Conservation (phyloP, 2,797 vertebrate genomes). For the Halcyon chelicuti region DNA sequence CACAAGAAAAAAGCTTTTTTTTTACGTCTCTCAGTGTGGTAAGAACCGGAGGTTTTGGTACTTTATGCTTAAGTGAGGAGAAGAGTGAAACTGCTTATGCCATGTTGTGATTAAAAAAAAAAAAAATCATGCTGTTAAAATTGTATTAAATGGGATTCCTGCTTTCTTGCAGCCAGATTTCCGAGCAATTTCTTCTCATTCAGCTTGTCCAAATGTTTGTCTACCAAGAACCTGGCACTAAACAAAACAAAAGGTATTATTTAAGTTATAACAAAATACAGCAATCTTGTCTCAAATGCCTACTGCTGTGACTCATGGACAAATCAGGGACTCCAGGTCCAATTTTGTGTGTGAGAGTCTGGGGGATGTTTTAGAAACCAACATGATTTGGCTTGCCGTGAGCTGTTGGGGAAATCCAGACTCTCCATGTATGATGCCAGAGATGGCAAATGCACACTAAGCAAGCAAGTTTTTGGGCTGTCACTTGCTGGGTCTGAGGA, state of each 20-base stretch:
- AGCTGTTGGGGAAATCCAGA: background rate
- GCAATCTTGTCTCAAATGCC: background rate
- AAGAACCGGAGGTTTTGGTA: background rate
- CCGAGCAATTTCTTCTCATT: background rate
- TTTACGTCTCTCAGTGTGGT: background rate
- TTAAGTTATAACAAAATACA: background rate
- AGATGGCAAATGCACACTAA: rapidly evolving
- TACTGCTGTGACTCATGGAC: background rate
- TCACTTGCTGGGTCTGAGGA: background rate
- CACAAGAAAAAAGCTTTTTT: background rate
- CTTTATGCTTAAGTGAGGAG: background rate
- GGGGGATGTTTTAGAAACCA: background rate
- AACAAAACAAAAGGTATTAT: background rate
- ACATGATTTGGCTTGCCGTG: background rate
- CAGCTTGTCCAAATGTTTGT: background rate
- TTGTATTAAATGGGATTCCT: background rate
- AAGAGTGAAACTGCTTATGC: background rate
- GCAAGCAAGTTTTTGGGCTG: background rate
- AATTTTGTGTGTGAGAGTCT: background rate
- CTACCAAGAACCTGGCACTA: background rate
- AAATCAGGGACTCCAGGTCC: background rate
- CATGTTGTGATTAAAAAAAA: background rate
- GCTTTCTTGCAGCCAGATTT: background rate
- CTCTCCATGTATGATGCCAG: rapidly evolving
- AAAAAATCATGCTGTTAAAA: background rate